Conservation (phyloP, 2,888 invertebrate species). For the Caradrina clavipalpis region DNA sequence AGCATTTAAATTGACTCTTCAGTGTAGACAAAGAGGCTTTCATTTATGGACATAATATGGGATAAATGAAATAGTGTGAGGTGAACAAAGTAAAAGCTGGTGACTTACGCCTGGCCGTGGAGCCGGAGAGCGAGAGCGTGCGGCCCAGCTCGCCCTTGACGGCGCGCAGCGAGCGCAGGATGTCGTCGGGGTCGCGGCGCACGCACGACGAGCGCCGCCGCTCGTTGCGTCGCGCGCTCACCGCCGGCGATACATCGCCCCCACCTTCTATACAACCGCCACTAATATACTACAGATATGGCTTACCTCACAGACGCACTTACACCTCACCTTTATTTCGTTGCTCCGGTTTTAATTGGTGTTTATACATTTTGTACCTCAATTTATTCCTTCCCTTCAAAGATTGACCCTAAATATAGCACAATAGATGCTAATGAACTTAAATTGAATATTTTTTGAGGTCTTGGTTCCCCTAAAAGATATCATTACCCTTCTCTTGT, state of each 20-base stretch:
- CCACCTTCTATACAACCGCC: constrained; percentile 72
- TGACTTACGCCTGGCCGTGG: constrained; percentile 94
- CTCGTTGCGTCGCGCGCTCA: constrained; percentile 87
- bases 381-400: not conserved
- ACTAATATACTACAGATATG: constrained; percentile 56
- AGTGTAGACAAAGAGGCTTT: constrained; percentile 22
- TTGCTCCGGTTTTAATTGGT: constrained; percentile 1
- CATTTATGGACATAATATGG: constrained; percentile 10
- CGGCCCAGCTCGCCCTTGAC: constrained; percentile 96
- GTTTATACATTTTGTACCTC: constrained; percentile 13
- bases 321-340: not conserved
- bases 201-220: constrained; percentile 95
- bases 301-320: constrained; percentile 16
- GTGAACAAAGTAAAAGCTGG: constrained; percentile 6
- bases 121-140: constrained; percentile 95
- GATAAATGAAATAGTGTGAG: constrained; percentile 31
- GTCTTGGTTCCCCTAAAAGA: constrained; percentile 29
- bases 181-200: constrained; percentile 96
- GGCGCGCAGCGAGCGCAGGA: constrained; percentile 94
- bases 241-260: constrained; percentile 75
- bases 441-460: constrained; percentile 1
- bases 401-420: not conserved
- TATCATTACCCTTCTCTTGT: constrained; percentile 89
- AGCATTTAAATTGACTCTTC: constrained; percentile 13
- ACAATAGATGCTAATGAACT: constrained; percentile 7